Base-by-base conservation (phyloP, 2,888 invertebrate species). In the Epinotia nisella region DNA sequence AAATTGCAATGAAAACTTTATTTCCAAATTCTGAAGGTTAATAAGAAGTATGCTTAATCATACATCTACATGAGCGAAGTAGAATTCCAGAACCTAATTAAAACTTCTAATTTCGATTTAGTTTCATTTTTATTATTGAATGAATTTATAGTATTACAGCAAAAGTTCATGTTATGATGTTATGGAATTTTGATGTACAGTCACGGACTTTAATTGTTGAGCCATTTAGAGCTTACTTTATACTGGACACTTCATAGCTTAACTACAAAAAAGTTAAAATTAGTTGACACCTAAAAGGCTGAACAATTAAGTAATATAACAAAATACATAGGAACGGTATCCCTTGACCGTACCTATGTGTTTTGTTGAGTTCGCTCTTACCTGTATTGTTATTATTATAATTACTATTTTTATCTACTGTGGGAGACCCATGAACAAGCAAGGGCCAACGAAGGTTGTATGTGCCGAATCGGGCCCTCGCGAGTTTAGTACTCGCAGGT, bases 401-500 rank as follows among this genome's bases (percentile, higher is more conserved):
- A 45, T 45, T 45, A 15, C 15, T 15, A 45, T 45, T 45, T 4
- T 45, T 45, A n/a, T n/a, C n/a, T n/a, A 49, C 45, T 53, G 5
- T 7, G 35, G 29, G 51, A 64, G 19, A 53, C 35, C 35, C 53
- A 35, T 17, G 29, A 53, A 53, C 53, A 9, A 65, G 35, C 35
- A 3, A 39, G 35, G 3, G 19, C 19, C 19, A 53, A 21, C 15
- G 35, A 21, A 10, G 39, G 49, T 45, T 24, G 45, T 49, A 64
- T 64, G 64, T 62, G 70, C 49, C 58, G 35, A 49, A 24, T 58
- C 21, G 21, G 58, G 49, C 56, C 45, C 64, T 64, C 49, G 35
- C n/a, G 17, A 35, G 64, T 56, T 70, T 39, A 17, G 29, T 61
- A 13, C 53, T 41, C n/a, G 15, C 15, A 24, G 35, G 21, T 24